phyloP scores from a whole-genome alignment of 2,888 invertebrate species.

The Himalopsyche anomala region DNA sequence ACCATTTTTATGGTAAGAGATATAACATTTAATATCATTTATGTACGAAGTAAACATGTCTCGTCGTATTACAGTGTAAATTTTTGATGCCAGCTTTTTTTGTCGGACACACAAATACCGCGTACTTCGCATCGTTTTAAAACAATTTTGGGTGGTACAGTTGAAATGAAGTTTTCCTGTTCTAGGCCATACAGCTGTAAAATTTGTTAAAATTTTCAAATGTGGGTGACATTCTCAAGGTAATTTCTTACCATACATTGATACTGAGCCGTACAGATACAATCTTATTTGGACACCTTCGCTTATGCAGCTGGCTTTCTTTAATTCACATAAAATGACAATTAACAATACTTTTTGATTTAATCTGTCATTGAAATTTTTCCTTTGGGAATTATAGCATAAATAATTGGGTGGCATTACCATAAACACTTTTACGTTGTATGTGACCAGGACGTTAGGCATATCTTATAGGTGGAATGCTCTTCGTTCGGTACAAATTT shows the following conservation, averaged over 20 bases:
- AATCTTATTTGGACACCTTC: neutral
- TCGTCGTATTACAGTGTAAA: too few relatives aligned
- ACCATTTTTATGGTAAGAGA: too few relatives aligned
- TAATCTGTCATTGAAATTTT: neutral
- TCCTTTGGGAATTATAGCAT: neutral
- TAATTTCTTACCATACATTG: neutral
- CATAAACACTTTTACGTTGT: neutral
- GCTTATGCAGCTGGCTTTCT: neutral
- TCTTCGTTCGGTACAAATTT: neutral
- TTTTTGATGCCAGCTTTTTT: too few relatives aligned
- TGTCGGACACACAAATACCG: neutral
- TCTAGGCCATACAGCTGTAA: neutral
- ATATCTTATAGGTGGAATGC: neutral
- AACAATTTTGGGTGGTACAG: neutral
- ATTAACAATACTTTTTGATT: constrained; percentile 4
- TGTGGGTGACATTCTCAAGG: neutral
- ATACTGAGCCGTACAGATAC: neutral
- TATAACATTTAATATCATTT: too few relatives aligned
- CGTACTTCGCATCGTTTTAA: neutral
- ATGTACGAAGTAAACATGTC: too few relatives aligned
- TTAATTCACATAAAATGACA: constrained; percentile 3
- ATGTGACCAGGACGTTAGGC: neutral
- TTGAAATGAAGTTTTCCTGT: neutral
- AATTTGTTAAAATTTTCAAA: neutral
- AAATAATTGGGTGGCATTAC: neutral